Evolutionary conservation across 2,888 invertebrate species (phyloP).

Genomic region (Drosophila longiperda): DNA sequence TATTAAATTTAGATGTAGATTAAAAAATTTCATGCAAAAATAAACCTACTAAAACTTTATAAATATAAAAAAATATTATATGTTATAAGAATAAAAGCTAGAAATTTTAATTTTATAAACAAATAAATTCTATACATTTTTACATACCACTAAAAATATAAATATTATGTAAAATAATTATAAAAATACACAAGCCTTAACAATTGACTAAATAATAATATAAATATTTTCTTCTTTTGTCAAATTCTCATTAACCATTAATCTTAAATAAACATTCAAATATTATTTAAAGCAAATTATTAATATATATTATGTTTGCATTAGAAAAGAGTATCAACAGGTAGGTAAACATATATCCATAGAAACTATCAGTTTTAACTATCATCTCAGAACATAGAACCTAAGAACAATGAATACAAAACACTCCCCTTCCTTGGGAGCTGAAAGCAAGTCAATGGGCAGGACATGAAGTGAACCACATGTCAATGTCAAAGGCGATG

Average conservation of each 20-base stretch:
- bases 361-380: constrained; percentile 25
- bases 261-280: not conserved
- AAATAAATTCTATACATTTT: not conserved
- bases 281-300: not conserved
- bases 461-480: constrained; percentile 60
- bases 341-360: not conserved
- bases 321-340: not conserved
- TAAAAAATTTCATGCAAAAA: not conserved
- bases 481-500: constrained; percentile 78
- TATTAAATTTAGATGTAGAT: not conserved
- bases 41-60: not conserved
- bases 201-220: not conserved
- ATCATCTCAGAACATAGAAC: constrained; percentile 22
- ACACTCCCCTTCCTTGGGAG: not conserved
- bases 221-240: not conserved
- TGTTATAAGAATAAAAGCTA: not conserved
- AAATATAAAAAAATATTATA: not conserved
- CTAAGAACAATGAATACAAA: constrained; percentile 44
- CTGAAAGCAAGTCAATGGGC: constrained; percentile 12
- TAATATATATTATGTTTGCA: not conserved
- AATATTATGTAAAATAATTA: no score
- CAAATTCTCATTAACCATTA: not conserved
- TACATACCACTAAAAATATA: not conserved
- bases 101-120: not conserved
- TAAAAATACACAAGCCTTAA: not conserved